Evolutionary conservation across 2,113 vertebrate species (phyloP).

Genomic region (Colossoma macropomum): DNA sequence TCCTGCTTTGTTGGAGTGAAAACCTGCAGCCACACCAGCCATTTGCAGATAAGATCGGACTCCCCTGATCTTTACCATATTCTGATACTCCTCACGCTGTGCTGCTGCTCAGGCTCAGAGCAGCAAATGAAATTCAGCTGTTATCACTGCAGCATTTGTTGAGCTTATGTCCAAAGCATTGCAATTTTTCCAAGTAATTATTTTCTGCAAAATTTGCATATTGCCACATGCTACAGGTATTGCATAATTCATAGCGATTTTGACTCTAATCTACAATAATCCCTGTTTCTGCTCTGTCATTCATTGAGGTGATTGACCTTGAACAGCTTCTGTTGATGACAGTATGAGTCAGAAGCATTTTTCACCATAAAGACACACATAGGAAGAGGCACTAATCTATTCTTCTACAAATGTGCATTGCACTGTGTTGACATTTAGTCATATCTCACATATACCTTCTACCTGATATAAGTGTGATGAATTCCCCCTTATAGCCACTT

Average conservation of each 20-base stretch:
- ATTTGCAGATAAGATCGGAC: too few relatives aligned
- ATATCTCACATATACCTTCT: too few relatives aligned
- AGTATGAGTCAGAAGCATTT: too few relatives aligned
- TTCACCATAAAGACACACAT: background rate
- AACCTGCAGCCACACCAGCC: too few relatives aligned
- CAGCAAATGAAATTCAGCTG: background rate
- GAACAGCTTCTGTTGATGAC: background rate
- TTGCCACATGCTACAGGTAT: background rate
- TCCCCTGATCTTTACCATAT: too few relatives aligned
- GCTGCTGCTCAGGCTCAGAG: background rate
- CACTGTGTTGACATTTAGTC: too few relatives aligned
- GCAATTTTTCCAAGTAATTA: background rate
- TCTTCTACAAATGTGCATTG: too few relatives aligned
- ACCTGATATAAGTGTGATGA: too few relatives aligned
- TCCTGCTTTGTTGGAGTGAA: too few relatives aligned
- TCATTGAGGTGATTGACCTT: background rate
- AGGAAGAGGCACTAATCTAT: background rate
- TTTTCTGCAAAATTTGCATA: background rate
- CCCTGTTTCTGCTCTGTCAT: slow-evolving; percentile 4
- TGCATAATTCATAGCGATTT: background rate
- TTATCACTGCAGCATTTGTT: background rate
- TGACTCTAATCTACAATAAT: background rate
- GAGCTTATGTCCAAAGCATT: background rate
- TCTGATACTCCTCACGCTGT: background rate
- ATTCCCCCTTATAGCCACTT: too few relatives aligned